Evolutionary conservation across 2,113 vertebrate species (phyloP), one percentile per base, ranked within the genome.

Genomic region (Epinephelus fuscoguttatus): DNA sequence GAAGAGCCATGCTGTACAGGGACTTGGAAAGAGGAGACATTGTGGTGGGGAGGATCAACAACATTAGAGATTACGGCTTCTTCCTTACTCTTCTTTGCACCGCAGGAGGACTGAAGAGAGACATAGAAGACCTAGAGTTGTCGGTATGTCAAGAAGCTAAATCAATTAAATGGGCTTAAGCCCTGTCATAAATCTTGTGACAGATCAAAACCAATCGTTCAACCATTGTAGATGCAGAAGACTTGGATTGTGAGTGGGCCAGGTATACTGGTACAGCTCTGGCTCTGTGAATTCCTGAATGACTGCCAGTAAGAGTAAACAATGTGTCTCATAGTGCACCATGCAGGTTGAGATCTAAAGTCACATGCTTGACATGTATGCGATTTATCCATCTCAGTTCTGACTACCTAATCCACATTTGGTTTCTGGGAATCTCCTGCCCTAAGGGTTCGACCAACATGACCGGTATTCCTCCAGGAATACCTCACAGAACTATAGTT

Each of bases 21-120:
- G 98, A 99, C 81, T 90, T 99, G 11, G 98, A 99, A 33, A 96
- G 93, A 55, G 98, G 98, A 0, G 97, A 99, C 81, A 92, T 97
- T 0, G 96, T 99, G 57, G 97, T 99, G 23, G 98, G 98, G 69
- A 95, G 95, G 85, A 97, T 99, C 66, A 97, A 96, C 33, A 98
- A 98, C 42, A 96, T 99, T 52, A 94, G 98, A 47, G 98, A 99
- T 82, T 99, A 99, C 18, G 98, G 98, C 55, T 99, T 99, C 94
- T 99, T 99, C 89, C 95, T 99, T 88, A 98, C 96, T 68, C 93
- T 99, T 79, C 95, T 99, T 62, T 97, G 97, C 76, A 94, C 96
- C 79, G 97, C 96, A 40, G 97, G 97, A 49, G 95, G 93, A 37
- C 83, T 96, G 68, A 93, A 97, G 86, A 96, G 98, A 91, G 96